Conservation (phyloP, 1,140 invertebrate species). For the Trissolcus basalis region DNA sequence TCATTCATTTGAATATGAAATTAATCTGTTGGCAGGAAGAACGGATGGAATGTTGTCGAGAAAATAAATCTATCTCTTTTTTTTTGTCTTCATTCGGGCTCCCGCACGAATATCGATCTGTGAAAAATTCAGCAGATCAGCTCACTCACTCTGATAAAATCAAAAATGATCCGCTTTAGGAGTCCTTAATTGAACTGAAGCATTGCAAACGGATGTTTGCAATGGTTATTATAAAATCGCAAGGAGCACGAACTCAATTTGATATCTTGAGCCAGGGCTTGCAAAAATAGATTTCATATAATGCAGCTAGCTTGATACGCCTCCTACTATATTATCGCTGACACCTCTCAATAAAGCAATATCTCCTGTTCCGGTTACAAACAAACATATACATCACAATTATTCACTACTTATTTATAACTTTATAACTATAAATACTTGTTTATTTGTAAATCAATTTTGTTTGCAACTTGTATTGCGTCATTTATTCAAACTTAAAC, state of each 20-base stretch:
- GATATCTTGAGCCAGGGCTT: constrained; percentile 35
- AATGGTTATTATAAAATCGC: constrained; percentile 3
- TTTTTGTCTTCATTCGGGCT: not conserved
- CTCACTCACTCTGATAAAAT: too few relatives aligned
- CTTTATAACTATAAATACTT: too few relatives aligned
- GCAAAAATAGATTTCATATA: constrained; percentile 48
- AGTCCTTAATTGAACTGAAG: not conserved
- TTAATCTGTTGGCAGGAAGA: constrained; percentile 11
- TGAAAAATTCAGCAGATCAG: not conserved
- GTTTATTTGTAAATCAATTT: too few relatives aligned
- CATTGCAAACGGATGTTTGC: not conserved
- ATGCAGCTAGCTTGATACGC: constrained; percentile 44
- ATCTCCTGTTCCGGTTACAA: constrained; percentile 35
- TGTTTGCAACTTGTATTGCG: too few relatives aligned
- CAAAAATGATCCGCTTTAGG: not conserved
- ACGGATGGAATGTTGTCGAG: constrained; percentile 1
- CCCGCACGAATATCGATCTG: not conserved
- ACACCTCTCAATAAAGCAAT: constrained; percentile 59
- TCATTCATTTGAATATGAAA: constrained; percentile 38
- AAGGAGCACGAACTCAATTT: constrained; percentile 9
- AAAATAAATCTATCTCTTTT: constrained; percentile 9
- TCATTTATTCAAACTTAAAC: too few relatives aligned
- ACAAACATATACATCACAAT: constrained; percentile 16
- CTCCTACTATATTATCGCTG: constrained; percentile 56
- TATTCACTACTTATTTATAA: not conserved